Percentiles rank a stretch among this genome's conserved stretches.
phyloP scores from a whole-genome alignment of 2,113 vertebrate species.

The Parus major region DNA sequence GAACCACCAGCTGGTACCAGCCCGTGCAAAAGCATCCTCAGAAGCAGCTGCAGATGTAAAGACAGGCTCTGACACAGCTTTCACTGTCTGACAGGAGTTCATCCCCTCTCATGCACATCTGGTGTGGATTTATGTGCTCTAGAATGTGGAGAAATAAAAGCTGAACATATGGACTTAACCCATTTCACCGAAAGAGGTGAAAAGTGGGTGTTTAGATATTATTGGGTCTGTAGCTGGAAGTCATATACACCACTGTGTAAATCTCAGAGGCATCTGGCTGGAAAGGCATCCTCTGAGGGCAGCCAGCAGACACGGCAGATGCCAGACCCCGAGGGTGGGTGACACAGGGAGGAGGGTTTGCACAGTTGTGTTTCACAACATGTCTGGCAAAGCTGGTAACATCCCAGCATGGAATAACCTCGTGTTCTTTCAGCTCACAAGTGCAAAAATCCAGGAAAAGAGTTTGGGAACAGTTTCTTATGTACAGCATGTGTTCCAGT shows the following conservation, averaged over 20 bases:
- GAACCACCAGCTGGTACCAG: accelerated
- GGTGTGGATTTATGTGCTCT: not conserved
- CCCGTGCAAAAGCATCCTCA: not conserved
- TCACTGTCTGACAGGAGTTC: not conserved
- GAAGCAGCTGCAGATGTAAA: not conserved
- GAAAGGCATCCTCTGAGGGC: not conserved
- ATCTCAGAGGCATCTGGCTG: not conserved
- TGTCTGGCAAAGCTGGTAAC: not conserved
- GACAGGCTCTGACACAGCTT: not conserved
- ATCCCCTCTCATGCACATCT: not conserved
- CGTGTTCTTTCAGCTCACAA: not conserved
- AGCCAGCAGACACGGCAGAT: not conserved
- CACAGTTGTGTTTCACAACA: not conserved
- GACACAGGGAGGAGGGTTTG: accelerated
- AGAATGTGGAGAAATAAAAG: conserved; percentile 4
- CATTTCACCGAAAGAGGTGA: conserved; percentile 39
- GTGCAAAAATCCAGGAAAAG: not conserved
- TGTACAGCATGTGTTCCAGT: not conserved
- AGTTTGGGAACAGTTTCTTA: not conserved
- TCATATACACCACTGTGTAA: not conserved
- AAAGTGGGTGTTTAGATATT: conserved; percentile 53
- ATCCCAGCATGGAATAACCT: not conserved
- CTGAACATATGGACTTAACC: not conserved
- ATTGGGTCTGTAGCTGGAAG: conserved; percentile 7
- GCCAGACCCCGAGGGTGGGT: accelerated